phyloP scores from a whole-genome alignment of 2,797 vertebrate species.

The Loriculus beryllinus region DNA sequence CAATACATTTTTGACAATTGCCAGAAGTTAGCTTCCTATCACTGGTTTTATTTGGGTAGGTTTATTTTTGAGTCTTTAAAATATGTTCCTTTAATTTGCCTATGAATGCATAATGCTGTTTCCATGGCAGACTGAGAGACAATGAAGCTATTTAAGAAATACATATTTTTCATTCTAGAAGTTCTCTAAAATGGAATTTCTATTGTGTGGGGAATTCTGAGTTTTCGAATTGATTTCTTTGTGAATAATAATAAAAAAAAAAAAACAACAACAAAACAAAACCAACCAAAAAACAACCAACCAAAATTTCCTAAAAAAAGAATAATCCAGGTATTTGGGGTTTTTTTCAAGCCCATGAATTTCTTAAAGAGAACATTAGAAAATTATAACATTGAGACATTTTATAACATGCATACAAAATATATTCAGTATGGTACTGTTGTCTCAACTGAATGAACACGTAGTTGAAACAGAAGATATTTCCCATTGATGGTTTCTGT shows the following conservation, averaged over 20 bases:
- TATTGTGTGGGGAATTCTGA: background rate
- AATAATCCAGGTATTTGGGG: background rate
- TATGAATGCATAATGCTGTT: constrained; percentile 2
- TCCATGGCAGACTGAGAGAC: background rate
- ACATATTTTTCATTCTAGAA: background rate
- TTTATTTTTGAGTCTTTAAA: constrained; percentile 38
- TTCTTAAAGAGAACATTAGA: background rate
- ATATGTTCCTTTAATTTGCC: constrained; percentile 6
- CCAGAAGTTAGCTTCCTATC: constrained; percentile 14
- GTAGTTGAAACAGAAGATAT: background rate
- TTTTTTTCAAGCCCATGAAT: background rate
- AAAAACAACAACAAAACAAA: background rate
- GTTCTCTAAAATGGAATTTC: background rate
- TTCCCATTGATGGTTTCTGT: background rate
- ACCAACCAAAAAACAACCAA: background rate
- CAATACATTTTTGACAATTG: constrained; percentile 2
- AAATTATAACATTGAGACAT: background rate
- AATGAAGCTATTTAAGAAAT: background rate
- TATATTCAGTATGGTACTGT: background rate
- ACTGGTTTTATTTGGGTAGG: constrained; percentile 34
- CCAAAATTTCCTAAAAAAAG: background rate
- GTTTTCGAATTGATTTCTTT: background rate
- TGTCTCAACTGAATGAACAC: background rate
- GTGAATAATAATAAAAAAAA: background rate
- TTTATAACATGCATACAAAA: background rate